Base-by-base conservation (phyloP, 2,797 vertebrate species). In the Enteromius afrohamiltoni region DNA sequence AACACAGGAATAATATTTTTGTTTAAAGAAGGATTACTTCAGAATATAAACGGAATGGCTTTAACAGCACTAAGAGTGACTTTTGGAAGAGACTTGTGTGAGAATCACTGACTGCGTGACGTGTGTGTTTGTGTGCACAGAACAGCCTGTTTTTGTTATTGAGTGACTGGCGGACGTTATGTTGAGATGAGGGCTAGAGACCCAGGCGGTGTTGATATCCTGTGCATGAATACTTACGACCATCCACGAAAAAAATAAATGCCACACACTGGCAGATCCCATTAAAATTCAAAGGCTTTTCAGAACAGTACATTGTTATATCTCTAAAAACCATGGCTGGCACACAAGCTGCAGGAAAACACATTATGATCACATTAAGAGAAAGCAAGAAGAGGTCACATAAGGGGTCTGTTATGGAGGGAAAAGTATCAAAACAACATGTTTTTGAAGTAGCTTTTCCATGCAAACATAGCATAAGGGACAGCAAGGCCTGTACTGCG, bases 121-220 rank as follows among this genome's bases (percentile, higher is more conserved):
- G 70, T 79, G 79, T 55, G 69, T 79, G 55, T 65, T 65, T 55
- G 49, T 76, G 73, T 75, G 55, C 40, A 69, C 69, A 49, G 68
- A 58, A 82, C 37, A 62, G 73, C 6, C 60, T 75, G 79, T 75
- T 83, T 82, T 82, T 45, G 23, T 86, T 65, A 49, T 65, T 47
- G 26, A 78, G 88, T 90, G 88, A 91, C 87, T 90, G 89, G 89
- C 85, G 85, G 78, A 75, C 79, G 79, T 85, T 89, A 74, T 87
- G 86, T 40, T 79, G 19, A 68, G 79, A 84, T 68, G 40, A 65
- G 86, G 62, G 81, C 62, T 60, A 42, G 68, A 65, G 80, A 58
- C 77, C 64, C 67, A 80, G 47, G 86, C 77, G 71, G 82, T 65
- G 82, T 71, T 82, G 85, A 81, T 84, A 73, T 83, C 84, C 77